These are phyloP conservation scores for Tamandua tetradactyla DNA, from an alignment of 2,797 vertebrate species.

Conservation along the genomic window DNA sequence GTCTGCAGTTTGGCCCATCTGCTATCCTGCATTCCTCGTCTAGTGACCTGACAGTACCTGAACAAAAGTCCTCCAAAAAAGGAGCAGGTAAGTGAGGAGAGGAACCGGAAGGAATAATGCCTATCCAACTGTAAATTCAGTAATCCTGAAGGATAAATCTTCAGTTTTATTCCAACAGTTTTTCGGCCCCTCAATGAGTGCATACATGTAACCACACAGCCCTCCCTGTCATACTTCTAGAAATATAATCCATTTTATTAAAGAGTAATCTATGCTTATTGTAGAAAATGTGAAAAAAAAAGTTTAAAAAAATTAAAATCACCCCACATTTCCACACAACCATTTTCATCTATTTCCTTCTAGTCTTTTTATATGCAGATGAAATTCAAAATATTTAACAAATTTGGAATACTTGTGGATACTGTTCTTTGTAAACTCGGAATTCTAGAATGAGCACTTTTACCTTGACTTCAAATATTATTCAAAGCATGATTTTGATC, in stretches of 20 bases:
- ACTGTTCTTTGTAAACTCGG: background rate
- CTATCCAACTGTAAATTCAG: background rate
- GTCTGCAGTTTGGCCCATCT: background rate
- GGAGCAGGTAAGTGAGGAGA: background rate
- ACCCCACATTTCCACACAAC: background rate
- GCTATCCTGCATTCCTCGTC: background rate
- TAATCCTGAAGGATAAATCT: background rate
- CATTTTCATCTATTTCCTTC: conserved; percentile 34
- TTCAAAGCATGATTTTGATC: background rate
- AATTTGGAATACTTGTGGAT: background rate
- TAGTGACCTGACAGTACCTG: background rate
- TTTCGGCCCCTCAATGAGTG: background rate
- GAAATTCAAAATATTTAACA: conserved; percentile 25
- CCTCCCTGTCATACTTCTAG: background rate
- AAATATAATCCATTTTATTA: conserved; percentile 35
- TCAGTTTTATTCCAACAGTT: background rate
- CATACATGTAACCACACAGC: background rate
- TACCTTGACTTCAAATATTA: conserved; percentile 10
- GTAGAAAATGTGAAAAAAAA: conserved; percentile 9
- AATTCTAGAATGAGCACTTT: conserved; percentile 24
- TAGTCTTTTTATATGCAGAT: background rate
- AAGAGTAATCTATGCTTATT: background rate
- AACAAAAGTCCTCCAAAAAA: background rate
- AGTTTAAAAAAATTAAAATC: conserved; percentile 14
- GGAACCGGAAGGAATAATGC: background rate